Evolutionary conservation across 1,140 invertebrate species (phyloP).

Genomic region (Musca domestica): DNA sequence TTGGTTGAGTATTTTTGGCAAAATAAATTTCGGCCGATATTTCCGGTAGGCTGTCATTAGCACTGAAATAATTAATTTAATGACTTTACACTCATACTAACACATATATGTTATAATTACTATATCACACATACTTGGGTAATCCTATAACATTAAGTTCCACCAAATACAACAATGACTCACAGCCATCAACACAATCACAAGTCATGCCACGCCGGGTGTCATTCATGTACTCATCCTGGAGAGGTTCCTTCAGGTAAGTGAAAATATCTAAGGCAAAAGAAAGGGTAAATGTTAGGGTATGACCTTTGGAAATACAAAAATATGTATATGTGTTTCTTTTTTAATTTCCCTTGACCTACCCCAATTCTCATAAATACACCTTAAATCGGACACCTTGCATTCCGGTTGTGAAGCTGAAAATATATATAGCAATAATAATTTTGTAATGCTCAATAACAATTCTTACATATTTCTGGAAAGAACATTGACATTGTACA

Average conservation of each 20-base stretch:
- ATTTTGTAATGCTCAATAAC: no score
- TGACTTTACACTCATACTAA: no score
- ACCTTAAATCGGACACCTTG: conserved; percentile 32
- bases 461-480: conserved; percentile 16
- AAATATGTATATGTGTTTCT: no score
- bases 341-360: neutral
- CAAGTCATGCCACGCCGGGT: conserved; percentile 33
- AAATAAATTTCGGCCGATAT: conserved; percentile 38
- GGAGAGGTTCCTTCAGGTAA: conserved; percentile 34
- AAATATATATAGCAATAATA: no score
- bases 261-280: conserved; percentile 37
- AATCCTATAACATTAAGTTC: conserved; percentile 35
- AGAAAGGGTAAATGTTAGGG: neutral
- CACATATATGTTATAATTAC: no score
- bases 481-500: conserved; percentile 35
- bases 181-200: conserved; percentile 36
- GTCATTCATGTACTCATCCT: conserved; percentile 40
- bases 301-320: no score
- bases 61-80: neutral
- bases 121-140: neutral
- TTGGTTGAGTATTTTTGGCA: conserved; percentile 37
- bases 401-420: conserved; percentile 27
- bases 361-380: conserved; percentile 31
- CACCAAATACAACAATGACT: conserved; percentile 29
- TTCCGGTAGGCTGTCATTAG: neutral